Evolutionary conservation across 2,888 invertebrate species (phyloP), one percentile per base, ranked within the genome.

Genomic region (Lasioglossum calceatum): DNA sequence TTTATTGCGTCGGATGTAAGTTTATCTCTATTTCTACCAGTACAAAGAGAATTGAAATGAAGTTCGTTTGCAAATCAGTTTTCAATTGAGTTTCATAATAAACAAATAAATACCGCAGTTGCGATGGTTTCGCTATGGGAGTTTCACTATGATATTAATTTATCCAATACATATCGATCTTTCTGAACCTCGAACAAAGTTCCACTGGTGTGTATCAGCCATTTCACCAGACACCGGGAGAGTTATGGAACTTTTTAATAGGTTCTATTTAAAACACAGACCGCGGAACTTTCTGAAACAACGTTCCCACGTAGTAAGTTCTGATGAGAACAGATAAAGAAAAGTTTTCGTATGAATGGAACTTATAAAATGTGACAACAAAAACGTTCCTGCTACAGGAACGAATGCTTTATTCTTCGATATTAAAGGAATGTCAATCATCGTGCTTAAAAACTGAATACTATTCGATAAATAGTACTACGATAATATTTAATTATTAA

Each of bases 261-360:
- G 54, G 54, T 54, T 54, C 54, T 54, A 54, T n/a, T 54, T 54
- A 54, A 54, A 54, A 54, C 54, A 54, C 54, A 54, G 54, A 54
- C 54, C 54, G 23, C 2, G 54, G 10, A 54, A 54, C 54, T 54
- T 54, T 54, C 54, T 54, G 54, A 10, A 54, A n/a, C 54, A 54
- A 50, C 23, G 50, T 54, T 54, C 1, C 19, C 54, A n/a, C 23
- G n/a, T n/a, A n/a, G 54, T 54, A 54, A n/a, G 8, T 54, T 54
- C 54, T 54, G 54, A 54, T n/a, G n/a, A 50, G 8, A 54, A 54
- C 54, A n/a, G 54, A 54, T n/a, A 54, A 54, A n/a, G 23, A 23
- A 54, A 54, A 54, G 54, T 54, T n/a, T 10, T 10, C 3, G n/a
- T 54, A n/a, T n/a, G 10, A 54, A 54, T 12, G 44, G 44, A 44